A percentile compares a stretch with the other conserved stretches of the same genome.
These are phyloP conservation scores for Caenorhabditis panamensis DNA, from an alignment of 2,888 invertebrate species.

Conservation along the genomic window DNA sequence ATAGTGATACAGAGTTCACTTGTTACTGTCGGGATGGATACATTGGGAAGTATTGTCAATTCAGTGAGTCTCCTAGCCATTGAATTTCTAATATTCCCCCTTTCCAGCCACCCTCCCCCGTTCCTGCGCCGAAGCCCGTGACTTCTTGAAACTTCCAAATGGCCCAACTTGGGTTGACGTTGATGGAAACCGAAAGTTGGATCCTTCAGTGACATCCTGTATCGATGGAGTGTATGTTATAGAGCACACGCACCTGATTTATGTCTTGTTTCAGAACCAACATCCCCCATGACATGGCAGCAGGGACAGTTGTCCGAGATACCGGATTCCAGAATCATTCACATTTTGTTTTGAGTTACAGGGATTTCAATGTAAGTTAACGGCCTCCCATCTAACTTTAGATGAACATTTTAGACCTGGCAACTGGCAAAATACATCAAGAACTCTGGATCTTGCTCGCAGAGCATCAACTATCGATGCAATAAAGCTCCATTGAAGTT, in stretches of 20 bases:
- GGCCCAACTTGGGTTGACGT: constrained; percentile 76
- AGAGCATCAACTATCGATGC: constrained; percentile 70
- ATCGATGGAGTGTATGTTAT: constrained; percentile 58
- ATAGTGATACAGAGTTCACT: constrained; percentile 49
- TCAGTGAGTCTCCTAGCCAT: constrained; percentile 66
- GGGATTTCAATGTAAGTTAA: constrained; percentile 65
- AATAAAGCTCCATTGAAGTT: constrained; percentile 71
- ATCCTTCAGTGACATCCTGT: constrained; percentile 69
- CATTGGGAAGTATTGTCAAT: constrained; percentile 75
- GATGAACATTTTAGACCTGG: constrained; percentile 35
- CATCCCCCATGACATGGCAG: constrained; percentile 74
- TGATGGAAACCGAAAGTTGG: constrained; percentile 73
- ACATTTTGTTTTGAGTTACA: constrained; percentile 65
- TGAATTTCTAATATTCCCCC: not conserved
- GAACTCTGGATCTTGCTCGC: constrained; percentile 65
- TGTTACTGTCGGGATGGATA: constrained; percentile 74
- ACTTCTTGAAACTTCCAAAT: constrained; percentile 66
- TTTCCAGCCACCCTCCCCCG: constrained; percentile 72
- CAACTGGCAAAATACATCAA: constrained; percentile 65
- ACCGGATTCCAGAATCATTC: constrained; percentile 57
- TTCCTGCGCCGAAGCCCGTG: constrained; percentile 74
- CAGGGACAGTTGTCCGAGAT: constrained; percentile 63
- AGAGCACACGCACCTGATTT: no score
- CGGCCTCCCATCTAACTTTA: not conserved
- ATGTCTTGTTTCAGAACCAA: constrained; percentile 55